Conservation (phyloP, 2,113 vertebrate genomes). For the Lasiurus cinereus region DNA sequence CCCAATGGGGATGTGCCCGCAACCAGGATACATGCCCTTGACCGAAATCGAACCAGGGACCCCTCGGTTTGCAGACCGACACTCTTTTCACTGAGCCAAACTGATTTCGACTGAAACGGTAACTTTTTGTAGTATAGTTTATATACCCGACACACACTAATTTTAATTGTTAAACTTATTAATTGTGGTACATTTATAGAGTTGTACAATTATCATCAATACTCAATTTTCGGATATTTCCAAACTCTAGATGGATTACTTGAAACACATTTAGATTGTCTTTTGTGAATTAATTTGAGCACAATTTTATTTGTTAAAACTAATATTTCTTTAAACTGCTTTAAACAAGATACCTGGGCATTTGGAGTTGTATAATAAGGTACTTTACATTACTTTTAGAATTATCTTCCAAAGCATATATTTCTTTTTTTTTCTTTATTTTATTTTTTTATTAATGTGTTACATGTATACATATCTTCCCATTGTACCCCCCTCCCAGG, state of each 20-base stretch:
- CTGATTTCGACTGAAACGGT: too few relatives aligned
- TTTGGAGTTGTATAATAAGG: background rate
- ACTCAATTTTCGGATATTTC: background rate
- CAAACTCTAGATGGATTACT: background rate
- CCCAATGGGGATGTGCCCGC: too few relatives aligned
- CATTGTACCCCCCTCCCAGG: too few relatives aligned
- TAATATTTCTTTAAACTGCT: background rate
- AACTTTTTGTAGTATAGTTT: background rate
- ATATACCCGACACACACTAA: background rate
- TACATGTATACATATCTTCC: too few relatives aligned
- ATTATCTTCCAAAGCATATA: background rate
- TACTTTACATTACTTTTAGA: background rate
- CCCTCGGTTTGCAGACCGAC: too few relatives aligned
- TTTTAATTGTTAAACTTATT: background rate
- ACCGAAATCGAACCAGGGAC: too few relatives aligned
- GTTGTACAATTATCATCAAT: background rate
- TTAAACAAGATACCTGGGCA: background rate
- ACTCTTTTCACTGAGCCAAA: too few relatives aligned
- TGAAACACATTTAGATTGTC: background rate
- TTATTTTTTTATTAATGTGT: too few relatives aligned
- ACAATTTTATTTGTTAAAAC: background rate
- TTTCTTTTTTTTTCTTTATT: too few relatives aligned
- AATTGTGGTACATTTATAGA: background rate
- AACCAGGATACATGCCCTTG: too few relatives aligned
- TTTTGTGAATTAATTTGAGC: slow-evolving; percentile 44